These are phyloP conservation scores for Sturnus vulgaris DNA, from an alignment of 2,113 vertebrate genomes.

Conservation along the genomic window DNA sequence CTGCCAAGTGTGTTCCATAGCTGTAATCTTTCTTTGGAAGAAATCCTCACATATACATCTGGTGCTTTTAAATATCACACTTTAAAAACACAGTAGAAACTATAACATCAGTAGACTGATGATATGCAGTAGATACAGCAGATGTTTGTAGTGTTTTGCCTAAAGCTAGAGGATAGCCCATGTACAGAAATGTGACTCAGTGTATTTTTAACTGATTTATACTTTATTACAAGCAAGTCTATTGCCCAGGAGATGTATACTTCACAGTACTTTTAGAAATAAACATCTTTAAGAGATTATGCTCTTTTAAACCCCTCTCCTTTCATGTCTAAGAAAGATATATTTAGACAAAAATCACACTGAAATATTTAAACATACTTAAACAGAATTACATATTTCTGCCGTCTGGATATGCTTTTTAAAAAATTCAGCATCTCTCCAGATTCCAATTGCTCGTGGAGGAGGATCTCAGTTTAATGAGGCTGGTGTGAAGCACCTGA, in stretches of 20 bases:
- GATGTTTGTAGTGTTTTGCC: conserved; percentile 32
- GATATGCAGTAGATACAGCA: not conserved
- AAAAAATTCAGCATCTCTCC: not conserved
- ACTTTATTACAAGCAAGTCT: conserved; percentile 50
- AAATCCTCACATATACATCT: not conserved
- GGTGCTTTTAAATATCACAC: not conserved
- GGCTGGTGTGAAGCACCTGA: not conserved
- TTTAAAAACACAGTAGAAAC: not conserved
- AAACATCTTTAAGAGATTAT: conserved; percentile 29
- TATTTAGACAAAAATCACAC: not conserved
- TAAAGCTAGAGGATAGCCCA: conserved; percentile 17
- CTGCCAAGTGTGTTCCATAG: not conserved
- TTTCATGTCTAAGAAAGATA: not conserved
- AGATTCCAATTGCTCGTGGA: not conserved
- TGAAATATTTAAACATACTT: not conserved
- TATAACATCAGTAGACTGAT: not conserved
- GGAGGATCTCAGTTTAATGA: not conserved
- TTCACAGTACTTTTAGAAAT: conserved; percentile 28
- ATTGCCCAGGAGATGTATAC: conserved; percentile 10
- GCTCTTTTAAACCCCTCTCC: not conserved
- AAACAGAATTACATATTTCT: not conserved
- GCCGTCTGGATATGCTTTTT: not conserved
- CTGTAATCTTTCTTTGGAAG: not conserved
- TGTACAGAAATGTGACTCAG: conserved; percentile 17
- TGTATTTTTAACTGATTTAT: conserved; percentile 59